A percentile compares a stretch with the other conserved stretches of the same genome.
These are phyloP conservation scores for Hippopotamus amphibius DNA, from an alignment of 2,113 vertebrate genomes.

Conservation along the genomic window DNA sequence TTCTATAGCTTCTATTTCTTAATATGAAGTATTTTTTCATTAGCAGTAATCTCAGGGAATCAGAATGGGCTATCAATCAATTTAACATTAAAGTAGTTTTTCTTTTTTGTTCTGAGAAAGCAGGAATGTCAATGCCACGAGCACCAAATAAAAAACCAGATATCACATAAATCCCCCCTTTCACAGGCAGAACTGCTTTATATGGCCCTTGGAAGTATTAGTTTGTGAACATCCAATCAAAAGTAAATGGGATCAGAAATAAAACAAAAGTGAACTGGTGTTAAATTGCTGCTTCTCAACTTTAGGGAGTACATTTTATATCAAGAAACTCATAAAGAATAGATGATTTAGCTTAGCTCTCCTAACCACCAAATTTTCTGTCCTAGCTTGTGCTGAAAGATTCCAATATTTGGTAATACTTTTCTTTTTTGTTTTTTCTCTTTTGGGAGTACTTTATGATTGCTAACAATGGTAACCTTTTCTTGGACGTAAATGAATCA, in stretches of 20 bases:
- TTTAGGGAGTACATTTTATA: constrained; percentile 61
- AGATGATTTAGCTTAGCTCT: constrained; percentile 35
- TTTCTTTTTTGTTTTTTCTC: constrained; percentile 32
- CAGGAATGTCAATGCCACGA: constrained; percentile 14
- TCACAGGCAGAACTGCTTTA: constrained; percentile 43
- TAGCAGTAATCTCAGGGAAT: constrained; percentile 61
- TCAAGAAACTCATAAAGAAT: constrained; percentile 66
- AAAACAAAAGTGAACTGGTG: constrained; percentile 54
- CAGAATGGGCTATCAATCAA: constrained; percentile 54
- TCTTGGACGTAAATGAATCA: constrained; percentile 57
- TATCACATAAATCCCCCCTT: constrained; percentile 66
- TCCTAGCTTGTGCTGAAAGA: constrained; percentile 27
- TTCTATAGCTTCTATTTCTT: constrained; percentile 52
- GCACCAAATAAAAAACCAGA: constrained; percentile 55
- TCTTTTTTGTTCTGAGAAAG: constrained; percentile 59
- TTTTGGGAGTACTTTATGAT: constrained; percentile 42
- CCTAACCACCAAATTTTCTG: constrained; percentile 39
- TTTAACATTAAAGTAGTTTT: constrained; percentile 60
- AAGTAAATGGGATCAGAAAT: constrained; percentile 75
- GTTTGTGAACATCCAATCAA: constrained; percentile 65
- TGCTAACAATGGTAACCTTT: constrained; percentile 37
- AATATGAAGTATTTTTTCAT: constrained; percentile 69
- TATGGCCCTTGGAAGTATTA: constrained; percentile 62
- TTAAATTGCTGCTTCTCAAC: constrained; percentile 62
- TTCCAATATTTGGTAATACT: constrained; percentile 14